Percentiles rank a stretch among this genome's conserved stretches.
Conservation (phyloP, 2,113 vertebrate species). For the Bagarius yarrelli region DNA sequence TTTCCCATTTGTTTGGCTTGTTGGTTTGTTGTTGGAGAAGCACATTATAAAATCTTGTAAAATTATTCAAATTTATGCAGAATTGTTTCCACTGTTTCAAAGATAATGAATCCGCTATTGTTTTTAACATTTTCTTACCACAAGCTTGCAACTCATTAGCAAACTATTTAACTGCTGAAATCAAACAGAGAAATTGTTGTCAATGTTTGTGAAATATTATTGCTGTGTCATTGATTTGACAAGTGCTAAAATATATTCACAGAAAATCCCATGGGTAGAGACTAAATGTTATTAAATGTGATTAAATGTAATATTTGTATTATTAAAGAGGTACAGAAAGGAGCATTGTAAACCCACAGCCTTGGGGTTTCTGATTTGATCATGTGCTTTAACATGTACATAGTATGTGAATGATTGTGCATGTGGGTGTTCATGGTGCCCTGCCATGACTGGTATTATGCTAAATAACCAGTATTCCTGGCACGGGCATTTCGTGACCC, state of each 20-base stretch:
- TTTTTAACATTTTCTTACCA: neutral
- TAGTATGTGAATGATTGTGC: neutral
- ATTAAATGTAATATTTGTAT: neutral
- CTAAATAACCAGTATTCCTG: neutral
- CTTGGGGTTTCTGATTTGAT: neutral
- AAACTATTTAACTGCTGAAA: slow-evolving; percentile 13
- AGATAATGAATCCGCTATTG: neutral
- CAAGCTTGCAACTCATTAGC: slow-evolving; percentile 4
- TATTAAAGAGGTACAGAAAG: neutral
- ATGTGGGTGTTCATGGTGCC: neutral
- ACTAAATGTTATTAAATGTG: neutral
- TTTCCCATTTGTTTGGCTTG: neutral
- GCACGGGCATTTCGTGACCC: neutral
- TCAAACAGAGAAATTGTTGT: slow-evolving; percentile 9
- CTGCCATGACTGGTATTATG: neutral
- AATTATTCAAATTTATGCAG: neutral
- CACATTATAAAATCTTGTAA: neutral
- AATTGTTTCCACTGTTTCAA: neutral
- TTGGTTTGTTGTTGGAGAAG: neutral
- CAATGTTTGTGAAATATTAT: slow-evolving; percentile 13
- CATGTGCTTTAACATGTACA: neutral
- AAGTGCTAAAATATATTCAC: neutral
- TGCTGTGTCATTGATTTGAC: neutral
- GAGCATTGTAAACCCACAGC: neutral
- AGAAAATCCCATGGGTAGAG: neutral